Conservation (phyloP, 2,113 vertebrate species). For the Lepus timidus region DNA sequence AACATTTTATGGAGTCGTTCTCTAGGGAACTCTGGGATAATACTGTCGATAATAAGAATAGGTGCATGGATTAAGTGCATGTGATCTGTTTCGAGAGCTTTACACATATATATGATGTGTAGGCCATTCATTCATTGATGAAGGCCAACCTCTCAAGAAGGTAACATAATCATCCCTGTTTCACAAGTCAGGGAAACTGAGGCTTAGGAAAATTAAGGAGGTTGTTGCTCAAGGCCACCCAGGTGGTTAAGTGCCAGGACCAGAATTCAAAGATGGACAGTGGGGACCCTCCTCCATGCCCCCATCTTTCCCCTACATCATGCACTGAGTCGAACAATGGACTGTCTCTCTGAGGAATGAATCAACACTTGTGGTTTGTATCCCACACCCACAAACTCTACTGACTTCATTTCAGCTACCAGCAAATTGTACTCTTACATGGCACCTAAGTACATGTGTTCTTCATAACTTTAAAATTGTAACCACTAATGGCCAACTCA, state of each 20-base stretch:
- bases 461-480: background rate
- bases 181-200: background rate
- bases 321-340: background rate
- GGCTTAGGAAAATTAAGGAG: background rate
- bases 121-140: background rate
- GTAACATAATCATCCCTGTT: background rate
- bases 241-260: background rate
- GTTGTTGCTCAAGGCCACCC: background rate
- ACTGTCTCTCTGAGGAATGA: background rate
- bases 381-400: background rate
- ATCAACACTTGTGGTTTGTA: background rate
- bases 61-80: background rate
- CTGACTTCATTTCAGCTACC: background rate
- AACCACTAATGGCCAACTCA: background rate
- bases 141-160: background rate
- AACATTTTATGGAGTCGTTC: background rate
- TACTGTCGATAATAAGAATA: background rate
- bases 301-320: too few species aligned
- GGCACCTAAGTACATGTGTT: background rate
- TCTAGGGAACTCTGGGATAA: background rate
- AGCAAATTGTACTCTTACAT: background rate
- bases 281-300: accelerated
- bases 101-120: background rate
- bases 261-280: background rate
- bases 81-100: background rate